Conservation (phyloP, 2,888 invertebrate genomes). For the Dexiosoma caninum region DNA sequence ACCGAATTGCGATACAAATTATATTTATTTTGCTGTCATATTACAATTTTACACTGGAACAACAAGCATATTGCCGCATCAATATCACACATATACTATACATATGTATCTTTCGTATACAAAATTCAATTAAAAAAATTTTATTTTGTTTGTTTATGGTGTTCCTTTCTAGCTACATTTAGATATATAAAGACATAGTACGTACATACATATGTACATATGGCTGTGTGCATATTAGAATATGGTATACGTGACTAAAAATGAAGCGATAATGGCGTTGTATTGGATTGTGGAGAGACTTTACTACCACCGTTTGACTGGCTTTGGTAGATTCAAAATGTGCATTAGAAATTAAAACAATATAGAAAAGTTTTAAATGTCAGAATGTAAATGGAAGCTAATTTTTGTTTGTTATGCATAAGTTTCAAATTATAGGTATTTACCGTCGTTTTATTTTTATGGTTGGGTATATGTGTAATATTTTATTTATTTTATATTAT, state of each 20-base stretch:
- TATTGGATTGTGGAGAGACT: constrained; percentile 36
- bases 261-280: constrained; percentile 55
- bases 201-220: background rate
- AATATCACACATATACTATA: too few relatives aligned
- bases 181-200: too few relatives aligned
- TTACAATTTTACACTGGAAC: too few relatives aligned
- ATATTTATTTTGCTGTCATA: too few relatives aligned
- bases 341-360: constrained; percentile 8
- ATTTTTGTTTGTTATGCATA: background rate
- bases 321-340: constrained; percentile 15
- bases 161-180: too few relatives aligned
- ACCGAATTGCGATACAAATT: too few relatives aligned
- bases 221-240: background rate
- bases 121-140: too few relatives aligned
- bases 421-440: background rate
- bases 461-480: background rate
- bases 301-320: constrained; percentile 16
- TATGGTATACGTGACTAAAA: constrained; percentile 57
- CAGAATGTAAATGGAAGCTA: constrained; percentile 7
- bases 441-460: background rate
- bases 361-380: constrained; percentile 35
- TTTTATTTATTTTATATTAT: too few relatives aligned
- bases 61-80: too few relatives aligned
- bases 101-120: too few relatives aligned
- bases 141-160: too few relatives aligned